Base-by-base conservation (phyloP, 2,888 invertebrate genomes). In the Campoletis raptor region DNA sequence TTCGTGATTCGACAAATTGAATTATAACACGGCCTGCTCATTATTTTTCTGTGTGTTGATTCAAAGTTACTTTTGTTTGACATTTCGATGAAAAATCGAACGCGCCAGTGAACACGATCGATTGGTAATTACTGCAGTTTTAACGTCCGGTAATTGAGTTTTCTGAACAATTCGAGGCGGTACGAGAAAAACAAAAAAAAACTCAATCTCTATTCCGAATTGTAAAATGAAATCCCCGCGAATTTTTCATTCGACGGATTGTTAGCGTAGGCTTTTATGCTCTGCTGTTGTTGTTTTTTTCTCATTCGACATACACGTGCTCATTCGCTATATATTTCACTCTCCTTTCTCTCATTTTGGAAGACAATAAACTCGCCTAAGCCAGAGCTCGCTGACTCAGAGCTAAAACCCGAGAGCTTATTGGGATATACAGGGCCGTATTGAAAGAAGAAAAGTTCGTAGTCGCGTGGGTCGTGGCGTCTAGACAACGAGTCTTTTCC, bases 291-390 rank as follows among this genome's bases (percentile, higher is more conserved):
- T 30, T 12, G n/a, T 64, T 40, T 48, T 21, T 10, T 36, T 42
- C 24, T 74, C n/a, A 48, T 57, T 12, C 52, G 12, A 57, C 73
- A 57, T 83, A 81, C 73, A 61, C 69, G 36, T 42, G 57, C 57
- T 48, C 48, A 30, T 36, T 81, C 12, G n/a, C 12, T 66, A 73
- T 80, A 82, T 76, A 80, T 85, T 72, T 73, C 70, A 54, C 24
- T 45, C 81, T 72, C 77, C 73, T 78, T 73, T 69, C 78, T 85
- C 86, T 88, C 89, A 88, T 88, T 89, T 90, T 88, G 87, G 87
- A 86, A 89, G 89, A 90, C 90, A 90, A 89, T 89, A 87, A 87
- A 85, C 84, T 85, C 77, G 81, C 40, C 70, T 85, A 45, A 85
- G 81, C 70, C 54, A 45, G 36, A 52, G 64, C 57, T 64, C 64